Percentiles rank a stretch among this genome's conserved stretches.
Conservation (phyloP, 2,113 vertebrate genomes). For the Mionectes macconnelli region DNA sequence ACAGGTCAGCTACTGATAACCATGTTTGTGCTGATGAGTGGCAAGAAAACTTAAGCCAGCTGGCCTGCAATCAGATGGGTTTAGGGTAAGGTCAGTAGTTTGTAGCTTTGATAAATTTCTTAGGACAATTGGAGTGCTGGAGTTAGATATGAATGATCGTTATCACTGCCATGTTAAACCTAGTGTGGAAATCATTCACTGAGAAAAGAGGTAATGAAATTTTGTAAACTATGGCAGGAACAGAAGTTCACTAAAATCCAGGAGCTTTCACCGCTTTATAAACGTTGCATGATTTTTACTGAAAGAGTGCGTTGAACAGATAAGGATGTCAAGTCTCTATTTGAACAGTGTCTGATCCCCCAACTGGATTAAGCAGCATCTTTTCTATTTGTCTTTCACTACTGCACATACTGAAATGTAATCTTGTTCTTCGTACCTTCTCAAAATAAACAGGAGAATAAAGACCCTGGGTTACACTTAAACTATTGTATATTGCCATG, state of each 20-base stretch:
- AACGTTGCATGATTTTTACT: background rate
- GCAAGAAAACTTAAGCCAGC: constrained; percentile 81
- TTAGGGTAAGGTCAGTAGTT: constrained; percentile 95
- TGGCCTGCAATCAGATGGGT: constrained; percentile 95
- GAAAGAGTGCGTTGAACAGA: background rate
- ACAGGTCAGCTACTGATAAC: constrained; percentile 80
- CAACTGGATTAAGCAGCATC: background rate
- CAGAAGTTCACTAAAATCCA: background rate
- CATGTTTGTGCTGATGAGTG: constrained; percentile 92
- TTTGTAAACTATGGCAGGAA: background rate
- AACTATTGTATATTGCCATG: background rate
- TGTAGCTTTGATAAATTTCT: constrained; percentile 71
- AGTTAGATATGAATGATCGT: background rate
- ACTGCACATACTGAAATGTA: background rate
- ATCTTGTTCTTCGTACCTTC: background rate
- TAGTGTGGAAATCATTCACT: background rate
- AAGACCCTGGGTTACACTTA: background rate
- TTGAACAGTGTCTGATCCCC: background rate
- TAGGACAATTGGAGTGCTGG: background rate
- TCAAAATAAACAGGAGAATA: background rate
- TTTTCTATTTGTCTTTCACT: background rate
- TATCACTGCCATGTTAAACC: background rate
- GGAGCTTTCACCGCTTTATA: background rate
- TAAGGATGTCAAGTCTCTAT: background rate
- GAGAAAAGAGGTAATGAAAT: background rate